phyloP scores from a whole-genome alignment of 2,113 vertebrate genomes.

The Ceyx cyanopectus region DNA sequence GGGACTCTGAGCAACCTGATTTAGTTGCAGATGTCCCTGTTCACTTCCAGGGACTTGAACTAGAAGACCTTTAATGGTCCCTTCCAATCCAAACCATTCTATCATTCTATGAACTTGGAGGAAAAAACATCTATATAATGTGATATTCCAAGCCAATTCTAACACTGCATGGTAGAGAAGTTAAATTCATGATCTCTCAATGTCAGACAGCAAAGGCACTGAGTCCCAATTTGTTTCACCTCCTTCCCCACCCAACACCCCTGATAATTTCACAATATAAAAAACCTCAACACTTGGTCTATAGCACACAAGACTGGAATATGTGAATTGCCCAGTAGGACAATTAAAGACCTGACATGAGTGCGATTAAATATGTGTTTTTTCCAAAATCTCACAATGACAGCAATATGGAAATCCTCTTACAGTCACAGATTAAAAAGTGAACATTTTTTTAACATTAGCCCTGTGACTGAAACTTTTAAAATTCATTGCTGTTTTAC shows the following conservation, averaged over 20 bases:
- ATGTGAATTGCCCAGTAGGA: not conserved
- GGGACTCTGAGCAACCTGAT: not conserved
- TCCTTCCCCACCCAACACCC: not conserved
- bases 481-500: not conserved
- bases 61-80: not conserved
- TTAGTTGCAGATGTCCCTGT: not conserved
- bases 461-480: not conserved
- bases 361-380: rapidly evolving
- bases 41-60: not conserved
- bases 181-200: not conserved
- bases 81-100: not conserved
- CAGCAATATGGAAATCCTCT: not conserved
- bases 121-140: not conserved
- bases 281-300: not conserved
- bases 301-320: not conserved
- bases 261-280: not conserved
- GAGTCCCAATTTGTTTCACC: not conserved
- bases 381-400: not conserved
- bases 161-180: not conserved
- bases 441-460: not conserved
- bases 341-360: not conserved
- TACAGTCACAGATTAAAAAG: not conserved
- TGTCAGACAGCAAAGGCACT: not conserved
- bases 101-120: not conserved
- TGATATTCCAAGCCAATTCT: not conserved